Conservation (phyloP, 2,888 invertebrate genomes). For the Prosopocoilus inquinatus region DNA sequence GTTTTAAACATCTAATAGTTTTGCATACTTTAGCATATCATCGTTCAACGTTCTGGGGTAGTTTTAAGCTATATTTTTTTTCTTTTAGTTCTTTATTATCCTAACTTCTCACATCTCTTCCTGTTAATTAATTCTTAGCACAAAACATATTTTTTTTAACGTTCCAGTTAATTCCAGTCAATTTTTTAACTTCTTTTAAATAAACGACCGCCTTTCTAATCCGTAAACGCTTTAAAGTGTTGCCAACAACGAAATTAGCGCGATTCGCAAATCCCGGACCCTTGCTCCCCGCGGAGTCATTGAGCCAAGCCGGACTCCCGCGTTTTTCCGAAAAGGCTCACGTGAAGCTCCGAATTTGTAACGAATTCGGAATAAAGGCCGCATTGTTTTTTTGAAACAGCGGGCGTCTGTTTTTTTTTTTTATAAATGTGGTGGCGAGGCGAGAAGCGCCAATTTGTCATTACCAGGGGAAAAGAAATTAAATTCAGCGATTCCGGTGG, state of each 20-base stretch:
- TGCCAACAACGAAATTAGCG: background rate
- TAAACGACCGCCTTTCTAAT: background rate
- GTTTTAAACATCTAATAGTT: no score
- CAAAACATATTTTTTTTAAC: no score
- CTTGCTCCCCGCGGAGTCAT: constrained; percentile 11
- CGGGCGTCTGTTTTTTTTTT: constrained; percentile 25
- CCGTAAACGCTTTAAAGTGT: background rate
- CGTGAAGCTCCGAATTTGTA: constrained; percentile 31
- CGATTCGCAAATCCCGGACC: background rate
- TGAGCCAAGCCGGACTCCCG: constrained; percentile 7
- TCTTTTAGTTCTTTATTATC: no score
- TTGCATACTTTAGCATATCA: no score
- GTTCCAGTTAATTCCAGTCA: background rate
- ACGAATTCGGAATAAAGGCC: constrained; percentile 31
- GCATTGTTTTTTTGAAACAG: constrained; percentile 26
- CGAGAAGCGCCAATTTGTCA: constrained; percentile 17
- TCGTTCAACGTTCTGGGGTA: no score
- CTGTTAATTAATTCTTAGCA: no score
- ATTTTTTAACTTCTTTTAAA: background rate
- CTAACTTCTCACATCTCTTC: no score
- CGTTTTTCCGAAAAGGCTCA: constrained; percentile 22
- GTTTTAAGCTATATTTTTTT: no score
- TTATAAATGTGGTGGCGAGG: constrained; percentile 11
- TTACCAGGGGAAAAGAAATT: background rate
- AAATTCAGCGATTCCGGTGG: background rate